Conservation (phyloP, 2,888 invertebrate species). For the Lottia gigantea region DNA sequence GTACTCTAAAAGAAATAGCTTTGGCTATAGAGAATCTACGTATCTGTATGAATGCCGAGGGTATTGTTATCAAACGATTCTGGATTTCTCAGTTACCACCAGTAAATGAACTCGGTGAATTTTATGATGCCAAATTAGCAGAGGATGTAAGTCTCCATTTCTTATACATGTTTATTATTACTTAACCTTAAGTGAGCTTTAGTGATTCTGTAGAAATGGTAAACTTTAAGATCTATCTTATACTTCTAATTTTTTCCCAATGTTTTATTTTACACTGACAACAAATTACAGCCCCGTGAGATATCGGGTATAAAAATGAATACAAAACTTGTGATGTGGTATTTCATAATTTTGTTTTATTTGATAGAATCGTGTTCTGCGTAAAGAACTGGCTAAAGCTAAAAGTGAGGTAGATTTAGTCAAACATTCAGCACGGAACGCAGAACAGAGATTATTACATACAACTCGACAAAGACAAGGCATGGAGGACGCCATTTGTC, state of each 20-base stretch:
- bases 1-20: slow-evolving; percentile 55
- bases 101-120: slow-evolving; percentile 49
- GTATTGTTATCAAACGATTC: slow-evolving; percentile 51
- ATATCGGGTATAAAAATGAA: too few relatives aligned
- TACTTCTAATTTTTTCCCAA: too few relatives aligned
- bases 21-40: slow-evolving; percentile 52
- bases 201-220: too few relatives aligned
- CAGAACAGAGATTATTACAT: slow-evolving; percentile 40
- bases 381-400: slow-evolving; percentile 27
- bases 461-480: slow-evolving; percentile 38
- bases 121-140: slow-evolving; percentile 47
- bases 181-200: too few relatives aligned
- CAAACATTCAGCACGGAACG: slow-evolving; percentile 37
- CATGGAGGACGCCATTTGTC: slow-evolving; percentile 49
- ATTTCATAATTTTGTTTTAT: background rate
- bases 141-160: slow-evolving; percentile 44
- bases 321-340: slow-evolving; percentile 5
- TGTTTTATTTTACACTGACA: too few relatives aligned
- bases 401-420: slow-evolving; percentile 36
- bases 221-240: too few relatives aligned
- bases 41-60: slow-evolving; percentile 55
- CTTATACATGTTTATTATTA: too few relatives aligned
- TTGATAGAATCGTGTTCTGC: slow-evolving; percentile 35
- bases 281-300: too few relatives aligned
- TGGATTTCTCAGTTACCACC: slow-evolving; percentile 60